Base-by-base conservation (phyloP, 2,888 invertebrate genomes). In the Xanthorhoe designata region DNA sequence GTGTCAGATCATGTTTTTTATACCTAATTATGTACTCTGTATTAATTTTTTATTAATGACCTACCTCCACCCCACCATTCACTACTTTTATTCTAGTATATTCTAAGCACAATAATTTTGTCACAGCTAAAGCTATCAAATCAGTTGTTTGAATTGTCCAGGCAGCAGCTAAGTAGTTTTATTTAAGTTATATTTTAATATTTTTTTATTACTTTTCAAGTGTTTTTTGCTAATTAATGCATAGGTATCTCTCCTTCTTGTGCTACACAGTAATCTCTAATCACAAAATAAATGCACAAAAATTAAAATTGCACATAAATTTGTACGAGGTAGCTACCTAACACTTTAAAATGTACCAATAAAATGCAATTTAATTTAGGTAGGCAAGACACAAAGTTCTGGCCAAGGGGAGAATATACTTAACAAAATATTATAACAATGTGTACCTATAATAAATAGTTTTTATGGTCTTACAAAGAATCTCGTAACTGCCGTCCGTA, bases 401-500 rank as follows among this genome's bases (percentile, higher is more conserved):
- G n/a, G n/a, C n/a, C n/a, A n/a, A n/a, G n/a, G n/a, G n/a, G n/a
- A n/a, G n/a, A n/a, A n/a, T n/a, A n/a, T n/a, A n/a, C n/a, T 24
- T 24, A 24, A 24, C 24, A 24, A 24, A 24, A 24, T 24, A 32
- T 32, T 32, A 4, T 32, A 32, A 32, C 32, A 32, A 5, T 4
- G 8, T 9, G 38, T 38, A 8, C 35, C 7, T 35, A 1, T 38
- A 13, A 10, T 38, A 10, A 38, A 13, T 45, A 45, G 2, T 45
- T 55, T 6, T 47, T 47, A 38, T n/a, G 32, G 5, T 56, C 1
- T 51, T 47, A 53, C 32, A 64, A n/a, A 55, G 71, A 73, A 73
- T 71, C 70, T 71, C 70, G 47, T 62, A 62, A 70, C 69, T 71
- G 68, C 73, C 73, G 73, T 73, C 73, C 68, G 47, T 72, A 68